These are phyloP conservation scores for Nebria salina DNA, from an alignment of 2,888 invertebrate genomes.

Conservation along the genomic window DNA sequence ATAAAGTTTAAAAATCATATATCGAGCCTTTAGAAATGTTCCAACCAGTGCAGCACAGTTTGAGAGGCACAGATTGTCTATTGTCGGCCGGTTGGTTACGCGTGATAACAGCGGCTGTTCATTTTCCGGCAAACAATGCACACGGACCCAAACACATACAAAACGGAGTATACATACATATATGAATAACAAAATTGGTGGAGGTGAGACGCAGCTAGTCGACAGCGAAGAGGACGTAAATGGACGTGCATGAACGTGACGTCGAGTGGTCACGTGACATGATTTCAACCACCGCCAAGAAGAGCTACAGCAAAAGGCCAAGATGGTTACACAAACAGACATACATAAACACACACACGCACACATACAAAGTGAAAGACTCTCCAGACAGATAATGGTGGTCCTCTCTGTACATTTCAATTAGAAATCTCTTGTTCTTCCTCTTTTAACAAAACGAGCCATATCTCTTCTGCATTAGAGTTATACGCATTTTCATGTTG, in stretches of 20 bases:
- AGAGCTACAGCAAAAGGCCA: constrained; percentile 5
- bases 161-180: not conserved
- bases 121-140: constrained; percentile 28
- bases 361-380: not conserved
- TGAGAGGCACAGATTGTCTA: not conserved
- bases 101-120: constrained; percentile 30
- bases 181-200: not conserved
- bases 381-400: constrained; percentile 14
- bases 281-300: not conserved
- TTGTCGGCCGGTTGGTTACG: constrained; percentile 16
- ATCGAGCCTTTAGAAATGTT: no score
- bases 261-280: constrained; percentile 21
- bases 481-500: no score
- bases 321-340: not conserved
- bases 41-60: not conserved
- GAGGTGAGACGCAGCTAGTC: not conserved
- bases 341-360: not conserved
- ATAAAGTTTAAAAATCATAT: no score
- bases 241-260: not conserved
- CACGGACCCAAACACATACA: not conserved
- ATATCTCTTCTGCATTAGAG: not conserved
- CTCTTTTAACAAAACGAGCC: not conserved
- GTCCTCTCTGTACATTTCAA: constrained; percentile 13
- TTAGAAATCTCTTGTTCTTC: constrained; percentile 7
- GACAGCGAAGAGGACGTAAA: not conserved